Evolutionary conservation across 2,797 vertebrate genomes (phyloP).

Genomic region (Siniperca scherzeri): DNA sequence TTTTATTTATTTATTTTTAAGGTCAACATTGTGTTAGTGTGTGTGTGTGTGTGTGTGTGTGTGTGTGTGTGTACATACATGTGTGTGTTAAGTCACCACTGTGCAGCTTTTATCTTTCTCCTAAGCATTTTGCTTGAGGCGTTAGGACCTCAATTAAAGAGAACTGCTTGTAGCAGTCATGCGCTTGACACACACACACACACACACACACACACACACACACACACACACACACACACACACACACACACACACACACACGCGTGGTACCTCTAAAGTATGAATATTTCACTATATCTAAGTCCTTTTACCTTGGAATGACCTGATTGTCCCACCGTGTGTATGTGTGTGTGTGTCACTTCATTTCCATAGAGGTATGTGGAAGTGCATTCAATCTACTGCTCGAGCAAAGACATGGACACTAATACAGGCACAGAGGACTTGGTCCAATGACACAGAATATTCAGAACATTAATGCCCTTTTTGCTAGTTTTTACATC

Average conservation of each 20-base stretch:
- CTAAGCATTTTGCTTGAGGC: slow-evolving; percentile 76
- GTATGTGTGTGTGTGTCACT: slow-evolving; percentile 71
- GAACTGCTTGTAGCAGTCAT: slow-evolving; percentile 75
- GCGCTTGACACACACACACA: slow-evolving; percentile 44
- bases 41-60: slow-evolving; percentile 41
- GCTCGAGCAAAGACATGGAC: slow-evolving; percentile 78
- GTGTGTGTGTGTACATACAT: slow-evolving; percentile 9
- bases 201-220: slow-evolving; percentile 24
- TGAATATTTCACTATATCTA: slow-evolving; percentile 82
- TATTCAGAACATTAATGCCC: slow-evolving; percentile 71
- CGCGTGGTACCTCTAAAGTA: slow-evolving; percentile 61
- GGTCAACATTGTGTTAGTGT: slow-evolving; percentile 55
- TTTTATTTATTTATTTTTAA: slow-evolving; percentile 62
- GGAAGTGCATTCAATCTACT: slow-evolving; percentile 85
- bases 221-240: slow-evolving; percentile 16
- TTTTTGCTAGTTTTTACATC: slow-evolving; percentile 58
- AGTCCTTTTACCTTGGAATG: slow-evolving; percentile 85
- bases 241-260: slow-evolving; percentile 20
- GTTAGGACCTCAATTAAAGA: slow-evolving; percentile 81
- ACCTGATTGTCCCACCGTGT: slow-evolving; percentile 79
- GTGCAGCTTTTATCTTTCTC: slow-evolving; percentile 79
- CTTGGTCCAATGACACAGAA: slow-evolving; percentile 80
- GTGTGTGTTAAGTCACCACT: slow-evolving; percentile 52
- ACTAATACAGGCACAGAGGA: slow-evolving; percentile 80
- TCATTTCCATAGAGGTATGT: slow-evolving; percentile 85